These are phyloP conservation scores for Drosophila picticornis DNA, from an alignment of 2,888 invertebrate species.

Conservation along the genomic window DNA sequence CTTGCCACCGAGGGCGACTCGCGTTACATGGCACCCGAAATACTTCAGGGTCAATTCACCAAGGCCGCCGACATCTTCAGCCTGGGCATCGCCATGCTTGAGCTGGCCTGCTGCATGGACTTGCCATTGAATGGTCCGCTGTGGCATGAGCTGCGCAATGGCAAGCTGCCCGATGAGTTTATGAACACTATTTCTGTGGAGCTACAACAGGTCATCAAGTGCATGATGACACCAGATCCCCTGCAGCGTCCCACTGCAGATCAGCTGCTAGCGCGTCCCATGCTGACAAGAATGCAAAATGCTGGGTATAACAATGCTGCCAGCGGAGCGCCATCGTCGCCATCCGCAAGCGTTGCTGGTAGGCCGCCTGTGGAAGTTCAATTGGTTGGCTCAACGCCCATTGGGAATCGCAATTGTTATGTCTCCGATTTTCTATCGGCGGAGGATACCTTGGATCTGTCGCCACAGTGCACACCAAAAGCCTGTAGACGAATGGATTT, in stretches of 20 bases:
- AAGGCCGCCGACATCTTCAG: slow-evolving; percentile 91
- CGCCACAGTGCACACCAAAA: slow-evolving; percentile 75
- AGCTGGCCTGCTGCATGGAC: slow-evolving; percentile 89
- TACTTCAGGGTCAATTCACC: slow-evolving; percentile 88
- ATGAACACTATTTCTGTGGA: slow-evolving; percentile 86
- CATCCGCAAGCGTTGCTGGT: slow-evolving; percentile 29
- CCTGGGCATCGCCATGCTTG: slow-evolving; percentile 90
- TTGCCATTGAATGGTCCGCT: slow-evolving; percentile 89
- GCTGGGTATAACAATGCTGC: slow-evolving; percentile 51
- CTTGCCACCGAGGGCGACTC: slow-evolving; percentile 90
- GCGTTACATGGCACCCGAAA: slow-evolving; percentile 91
- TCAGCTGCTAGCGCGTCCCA: slow-evolving; percentile 85
- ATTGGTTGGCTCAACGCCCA: slow-evolving; percentile 69
- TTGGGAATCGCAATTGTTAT: slow-evolving; percentile 57
- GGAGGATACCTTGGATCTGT: slow-evolving; percentile 71
- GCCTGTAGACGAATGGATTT: slow-evolving; percentile 61
- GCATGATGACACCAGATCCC: slow-evolving; percentile 87
- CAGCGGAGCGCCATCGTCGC: slow-evolving; percentile 36
- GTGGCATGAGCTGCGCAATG: slow-evolving; percentile 89
- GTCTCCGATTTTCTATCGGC: slow-evolving; percentile 57
- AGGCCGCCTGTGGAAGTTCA: slow-evolving; percentile 52
- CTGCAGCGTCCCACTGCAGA: slow-evolving; percentile 86
- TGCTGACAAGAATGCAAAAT: slow-evolving; percentile 71
- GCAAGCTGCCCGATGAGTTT: slow-evolving; percentile 86
- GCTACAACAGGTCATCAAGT: slow-evolving; percentile 86